Conservation (phyloP, 1,140 invertebrate species). For the Drosophila seguyi region DNA sequence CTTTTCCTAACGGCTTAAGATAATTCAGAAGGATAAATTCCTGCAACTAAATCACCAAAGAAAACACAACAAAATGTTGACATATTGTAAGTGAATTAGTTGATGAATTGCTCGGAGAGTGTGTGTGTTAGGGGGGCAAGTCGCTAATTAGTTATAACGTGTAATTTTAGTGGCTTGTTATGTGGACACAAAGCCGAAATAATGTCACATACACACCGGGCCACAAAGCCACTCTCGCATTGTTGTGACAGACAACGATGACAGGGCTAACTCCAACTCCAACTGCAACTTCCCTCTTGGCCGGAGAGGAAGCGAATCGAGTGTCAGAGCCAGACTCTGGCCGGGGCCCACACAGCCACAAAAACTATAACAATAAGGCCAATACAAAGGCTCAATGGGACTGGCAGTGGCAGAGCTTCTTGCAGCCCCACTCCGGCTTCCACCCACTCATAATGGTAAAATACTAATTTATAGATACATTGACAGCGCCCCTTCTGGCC, state of each 20-base stretch:
- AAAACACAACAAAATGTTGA: slow-evolving; percentile 26
- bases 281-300: slow-evolving; percentile 20
- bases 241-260: slow-evolving; percentile 62
- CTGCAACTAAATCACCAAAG: slow-evolving; percentile 11
- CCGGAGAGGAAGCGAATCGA: slow-evolving; percentile 34
- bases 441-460: slow-evolving; percentile 76
- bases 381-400: slow-evolving; percentile 72
- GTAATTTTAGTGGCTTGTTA: slow-evolving; percentile 73
- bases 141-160: slow-evolving; percentile 75
- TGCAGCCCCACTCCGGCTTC: slow-evolving; percentile 10
- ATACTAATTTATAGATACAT: slow-evolving; percentile 83
- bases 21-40: background rate
- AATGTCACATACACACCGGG: slow-evolving; percentile 39
- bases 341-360: slow-evolving; percentile 28
- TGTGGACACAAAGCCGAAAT: slow-evolving; percentile 45
- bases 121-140: slow-evolving; percentile 27
- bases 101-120: slow-evolving; percentile 20
- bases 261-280: slow-evolving; percentile 44
- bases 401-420: slow-evolving; percentile 39
- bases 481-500: slow-evolving; percentile 65
- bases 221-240: slow-evolving; percentile 34
- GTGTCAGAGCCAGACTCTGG: slow-evolving; percentile 54
- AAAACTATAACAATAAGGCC: slow-evolving; percentile 76
- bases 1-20: background rate
- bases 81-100: slow-evolving; percentile 67